Evolutionary conservation across 2,113 vertebrate genomes (phyloP), one percentile per base, ranked within the genome.

Genomic region (Hystrix cristata): DNA sequence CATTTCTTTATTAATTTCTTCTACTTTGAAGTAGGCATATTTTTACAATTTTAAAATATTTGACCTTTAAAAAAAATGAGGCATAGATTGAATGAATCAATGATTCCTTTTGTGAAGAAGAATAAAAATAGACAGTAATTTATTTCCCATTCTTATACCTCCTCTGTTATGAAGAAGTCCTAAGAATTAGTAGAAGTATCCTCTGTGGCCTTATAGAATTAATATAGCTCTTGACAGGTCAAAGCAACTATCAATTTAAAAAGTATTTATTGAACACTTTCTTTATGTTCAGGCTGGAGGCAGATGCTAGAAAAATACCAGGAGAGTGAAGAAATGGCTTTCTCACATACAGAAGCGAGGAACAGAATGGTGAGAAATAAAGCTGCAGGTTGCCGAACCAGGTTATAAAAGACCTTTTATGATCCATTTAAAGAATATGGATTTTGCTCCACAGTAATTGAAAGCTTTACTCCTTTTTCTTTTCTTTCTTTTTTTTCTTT

Each of bases 1-100:
- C 94, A 51, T 87, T 91, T 95, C 62, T 97, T 69, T 90, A 53
- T 69, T n/a, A 87, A 57, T 87, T 95, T 96, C 43, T 76, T 87
- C 85, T 89, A 51, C 69, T 92, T 89, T 86, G 38, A 95, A 78
- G 8, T 23, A 48, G n/a, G 9, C 38, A 46, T 16, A 69, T 34
- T 84, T 95, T 11, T 18, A 51, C 18, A 72, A 85, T 78, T 87
- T 91, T 88, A 93, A 96, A 87, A 81, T 82, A 83, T 46, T 64
- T 87, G 55, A 72, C 48, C 67, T 96, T 90, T 57, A 65, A 59
- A 80, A 80, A 65, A 69, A 64, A 87, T 53, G 89, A 94, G 74
- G 87, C 60, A 65, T 48, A 94, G 65, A 57, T 90, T 78, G 78
- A 95, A 76, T 78, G 27, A 93, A 88, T 96, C 82, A 88, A 43